A percentile compares a stretch with the other conserved stretches of the same genome.
Conservation (phyloP, 2,797 vertebrate genomes). For the Manis crassicaudata region DNA sequence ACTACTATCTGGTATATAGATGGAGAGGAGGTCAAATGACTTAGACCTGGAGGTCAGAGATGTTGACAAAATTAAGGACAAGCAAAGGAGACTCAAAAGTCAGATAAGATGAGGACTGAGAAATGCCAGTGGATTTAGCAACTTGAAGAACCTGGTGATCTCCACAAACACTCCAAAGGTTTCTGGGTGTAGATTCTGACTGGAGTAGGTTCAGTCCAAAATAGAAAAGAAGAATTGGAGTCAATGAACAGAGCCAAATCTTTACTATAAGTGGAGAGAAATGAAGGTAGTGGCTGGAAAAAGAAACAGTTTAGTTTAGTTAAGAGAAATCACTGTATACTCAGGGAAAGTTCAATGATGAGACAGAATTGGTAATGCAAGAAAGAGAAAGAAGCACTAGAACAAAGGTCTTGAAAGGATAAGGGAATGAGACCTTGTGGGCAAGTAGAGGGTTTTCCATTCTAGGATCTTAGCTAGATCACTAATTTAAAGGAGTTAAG, state of each 20-base stretch:
- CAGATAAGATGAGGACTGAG: background rate
- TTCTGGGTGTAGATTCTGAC: background rate
- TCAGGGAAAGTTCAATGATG: background rate
- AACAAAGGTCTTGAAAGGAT: background rate
- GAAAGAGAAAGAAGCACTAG: background rate
- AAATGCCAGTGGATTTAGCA: background rate
- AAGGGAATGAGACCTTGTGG: background rate
- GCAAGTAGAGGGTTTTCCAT: background rate
- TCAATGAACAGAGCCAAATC: background rate
- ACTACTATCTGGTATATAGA: no score
- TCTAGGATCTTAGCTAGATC: background rate
- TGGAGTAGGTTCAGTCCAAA: background rate
- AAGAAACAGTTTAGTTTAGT: background rate
- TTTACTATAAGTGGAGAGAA: background rate
- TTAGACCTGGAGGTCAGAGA: background rate
- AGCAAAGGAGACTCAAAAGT: background rate
- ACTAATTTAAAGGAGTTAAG: background rate
- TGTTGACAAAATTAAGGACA: background rate
- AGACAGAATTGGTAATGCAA: background rate
- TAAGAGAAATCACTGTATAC: background rate
- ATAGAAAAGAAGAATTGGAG: background rate
- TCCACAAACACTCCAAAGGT: background rate
- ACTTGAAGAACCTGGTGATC: background rate
- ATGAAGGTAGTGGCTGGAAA: background rate
- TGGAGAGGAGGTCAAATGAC: background rate